Evolutionary conservation across 2,888 invertebrate species (phyloP), one percentile per base, ranked within the genome.

Genomic region (Oasisia sp.): DNA sequence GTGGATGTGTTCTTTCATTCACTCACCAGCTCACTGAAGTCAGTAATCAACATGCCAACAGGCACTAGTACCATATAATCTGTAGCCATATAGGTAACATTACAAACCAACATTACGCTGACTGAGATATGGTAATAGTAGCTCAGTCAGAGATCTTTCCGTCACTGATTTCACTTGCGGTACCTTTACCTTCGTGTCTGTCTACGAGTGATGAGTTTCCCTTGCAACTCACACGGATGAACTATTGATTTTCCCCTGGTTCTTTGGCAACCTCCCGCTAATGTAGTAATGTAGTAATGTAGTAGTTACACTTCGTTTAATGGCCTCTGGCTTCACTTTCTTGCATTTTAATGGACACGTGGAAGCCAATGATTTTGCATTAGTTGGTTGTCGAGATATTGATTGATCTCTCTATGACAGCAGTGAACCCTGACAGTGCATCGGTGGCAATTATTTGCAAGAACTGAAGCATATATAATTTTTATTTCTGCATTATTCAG

Each of bases 381-480:
- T 74, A 74, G 74, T 74, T n/a, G 27, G 74, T n/a, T 74, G 74
- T 74, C 5, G 27, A 74, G 74, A 74, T 74, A 74, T 74, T 74
- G 74, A 74, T 74, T 74, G 27, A 27, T 74, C 7, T 1, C 7
- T 1, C 74, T 27, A 5, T 27, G 74, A 19, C 27, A 50, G 50
- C 50, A 14, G 9, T 50, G 50, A 50, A 50, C 14, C 50, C 9
- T 50, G 50, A 50, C 50, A 74, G 74, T 27, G 27, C 74, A 7
- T 74, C 74, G 27, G 19, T n/a, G 74, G 74, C 74, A 74, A 74
- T 74, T 74, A 74, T 19, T 74, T 74, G 74, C 27, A 74, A 74
- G 74, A 74, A 74, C 27, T 74, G 74, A 74, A 74, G 74, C 74
- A 74, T 19, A 74, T 74, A 74, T 74, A 74, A 74, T 74, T 74